Evolutionary conservation across 2,888 invertebrate species (phyloP).

Genomic region (Luperina testacea): DNA sequence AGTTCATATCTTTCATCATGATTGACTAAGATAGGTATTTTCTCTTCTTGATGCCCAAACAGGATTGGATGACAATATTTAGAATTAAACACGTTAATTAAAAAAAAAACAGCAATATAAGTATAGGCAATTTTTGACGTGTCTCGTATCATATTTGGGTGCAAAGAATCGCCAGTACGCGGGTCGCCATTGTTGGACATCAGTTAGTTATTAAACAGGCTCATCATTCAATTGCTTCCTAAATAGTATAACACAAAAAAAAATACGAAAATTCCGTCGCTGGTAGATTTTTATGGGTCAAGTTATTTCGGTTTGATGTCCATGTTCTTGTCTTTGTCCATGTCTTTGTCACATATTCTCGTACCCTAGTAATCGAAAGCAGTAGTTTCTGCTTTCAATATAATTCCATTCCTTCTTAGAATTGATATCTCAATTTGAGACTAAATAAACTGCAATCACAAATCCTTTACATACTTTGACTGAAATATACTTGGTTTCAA

Average conservation of each 20-base stretch:
- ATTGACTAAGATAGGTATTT: neutral
- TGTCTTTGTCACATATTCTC: neutral
- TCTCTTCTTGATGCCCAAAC: neutral
- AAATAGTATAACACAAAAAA: neutral
- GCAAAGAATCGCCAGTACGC: neutral
- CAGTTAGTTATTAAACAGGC: neutral
- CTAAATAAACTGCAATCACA: neutral
- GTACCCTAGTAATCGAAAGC: neutral
- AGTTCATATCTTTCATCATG: constrained; percentile 60
- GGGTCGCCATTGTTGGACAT: neutral
- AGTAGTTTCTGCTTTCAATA: neutral
- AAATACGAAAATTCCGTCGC: neutral
- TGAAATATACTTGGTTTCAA: neutral
- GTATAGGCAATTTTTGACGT: neutral
- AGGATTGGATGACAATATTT: neutral
- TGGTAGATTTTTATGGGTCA: neutral
- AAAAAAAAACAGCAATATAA: neutral
- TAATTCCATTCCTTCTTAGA: neutral
- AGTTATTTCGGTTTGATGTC: neutral
- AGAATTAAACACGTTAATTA: too few relatives aligned
- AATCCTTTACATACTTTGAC: neutral
- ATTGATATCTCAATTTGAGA: neutral
- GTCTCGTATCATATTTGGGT: neutral
- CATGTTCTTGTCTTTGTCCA: neutral
- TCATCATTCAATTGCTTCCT: neutral